Base-by-base conservation (phyloP, 2,888 invertebrate species). In the Ischnura elegans region DNA sequence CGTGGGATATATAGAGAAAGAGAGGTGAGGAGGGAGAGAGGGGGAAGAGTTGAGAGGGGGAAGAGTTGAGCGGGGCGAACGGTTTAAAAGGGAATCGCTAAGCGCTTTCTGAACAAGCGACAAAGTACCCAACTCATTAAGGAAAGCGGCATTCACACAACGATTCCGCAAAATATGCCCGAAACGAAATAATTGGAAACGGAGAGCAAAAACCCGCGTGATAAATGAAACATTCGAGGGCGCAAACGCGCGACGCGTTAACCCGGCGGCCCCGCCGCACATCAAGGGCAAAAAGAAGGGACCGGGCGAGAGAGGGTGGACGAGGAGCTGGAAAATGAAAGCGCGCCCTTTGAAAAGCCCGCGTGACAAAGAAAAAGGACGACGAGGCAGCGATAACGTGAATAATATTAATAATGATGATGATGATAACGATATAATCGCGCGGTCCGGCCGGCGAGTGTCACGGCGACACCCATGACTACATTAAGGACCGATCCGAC, bases 341-440 rank as follows among this genome's bases (percentile, higher is more conserved):
- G 90, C 87, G 51, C 36, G 51, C 0, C 29, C 42, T 42, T 36
- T 21, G 51, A 61, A 61, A 43, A 90, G n/a, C 43, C 25, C 51
- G 2, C 47, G 47, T 16, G 19, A 5, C 46, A 47, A 29, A 87
- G 61, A 90, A 51, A 51, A 51, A 55, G 36, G 51, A 55, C 29
- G 36, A 43, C 21, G 55, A 25, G 16, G 16, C 42, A 16, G 76
- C 76, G 76, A 76, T 76, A 76, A 76, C 76, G 61, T 21, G 36
- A 61, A 61, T 10, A 76, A 76, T 36, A 43, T 21, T 36, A 61
- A 61, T 10, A 10, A 55, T 42, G 45, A 87, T 55, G n/a, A 90
- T 90, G 55, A 87, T 55, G 45, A 90, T 90, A 42, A 61, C 66
- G n/a, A 90, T 90, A 43, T 61, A 61, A 90, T 55, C 61, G 61